Evolutionary conservation across 1,140 invertebrate genomes (phyloP).

Genomic region (Prorops nasuta): DNA sequence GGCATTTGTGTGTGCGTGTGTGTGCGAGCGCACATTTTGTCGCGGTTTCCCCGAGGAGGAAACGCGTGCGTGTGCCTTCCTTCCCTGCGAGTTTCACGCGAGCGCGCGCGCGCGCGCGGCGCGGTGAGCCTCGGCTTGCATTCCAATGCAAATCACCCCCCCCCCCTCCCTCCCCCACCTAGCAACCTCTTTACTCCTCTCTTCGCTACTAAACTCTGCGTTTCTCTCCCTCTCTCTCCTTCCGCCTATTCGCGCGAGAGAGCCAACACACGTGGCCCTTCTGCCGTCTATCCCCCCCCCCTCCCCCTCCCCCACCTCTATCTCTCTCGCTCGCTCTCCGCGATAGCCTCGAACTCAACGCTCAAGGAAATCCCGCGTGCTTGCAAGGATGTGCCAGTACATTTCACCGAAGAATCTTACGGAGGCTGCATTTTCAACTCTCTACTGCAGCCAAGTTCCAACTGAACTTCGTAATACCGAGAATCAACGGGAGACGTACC

Average conservation of each 20-base stretch:
- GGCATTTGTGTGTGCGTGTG: too few relatives aligned
- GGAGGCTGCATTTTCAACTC: too few relatives aligned
- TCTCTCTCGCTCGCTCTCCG: neutral
- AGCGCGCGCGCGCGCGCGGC: conserved; percentile 13
- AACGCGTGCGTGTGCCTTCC: conserved; percentile 14
- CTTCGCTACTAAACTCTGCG: too few relatives aligned
- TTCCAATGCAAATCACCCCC: conserved; percentile 55
- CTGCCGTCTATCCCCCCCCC: neutral
- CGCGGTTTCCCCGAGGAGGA: neutral
- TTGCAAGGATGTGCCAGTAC: neutral
- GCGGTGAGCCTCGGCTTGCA: conserved; percentile 45
- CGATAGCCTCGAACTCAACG: neutral
- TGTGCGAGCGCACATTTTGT: too few relatives aligned
- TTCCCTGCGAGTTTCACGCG: conserved; percentile 20
- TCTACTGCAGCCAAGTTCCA: too few relatives aligned
- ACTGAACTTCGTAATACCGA: too few relatives aligned
- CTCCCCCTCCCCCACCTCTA: conserved; percentile 1
- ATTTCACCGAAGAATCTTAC: too few relatives aligned
- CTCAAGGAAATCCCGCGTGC: neutral
- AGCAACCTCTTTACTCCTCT: too few relatives aligned
- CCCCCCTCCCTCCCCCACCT: conserved; percentile 26
- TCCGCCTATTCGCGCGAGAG: too few relatives aligned
- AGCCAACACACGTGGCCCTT: too few relatives aligned
- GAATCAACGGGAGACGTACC: neutral
- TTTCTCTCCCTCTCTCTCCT: conserved; percentile 5